Evolutionary conservation across 2,888 invertebrate species (phyloP).

Genomic region (Tachina grossa): DNA sequence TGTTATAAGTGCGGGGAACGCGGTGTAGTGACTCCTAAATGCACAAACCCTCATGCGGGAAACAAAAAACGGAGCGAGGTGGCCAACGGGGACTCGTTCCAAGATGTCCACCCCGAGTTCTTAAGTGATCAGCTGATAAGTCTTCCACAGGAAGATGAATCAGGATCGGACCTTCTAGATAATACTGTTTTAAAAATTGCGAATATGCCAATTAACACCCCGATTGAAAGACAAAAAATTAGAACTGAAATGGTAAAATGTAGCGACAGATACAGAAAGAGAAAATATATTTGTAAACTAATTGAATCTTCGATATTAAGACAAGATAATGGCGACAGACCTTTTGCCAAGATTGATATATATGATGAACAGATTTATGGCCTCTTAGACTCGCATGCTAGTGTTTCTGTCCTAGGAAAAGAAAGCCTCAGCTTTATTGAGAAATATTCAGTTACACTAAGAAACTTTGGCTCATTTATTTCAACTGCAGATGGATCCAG

Average conservation of each 20-base stretch:
- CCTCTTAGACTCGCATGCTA: constrained; percentile 47
- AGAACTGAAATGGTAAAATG: not conserved
- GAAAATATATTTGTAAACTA: not conserved
- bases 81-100: constrained; percentile 54
- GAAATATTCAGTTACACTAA: constrained; percentile 5
- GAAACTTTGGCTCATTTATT: constrained; percentile 22
- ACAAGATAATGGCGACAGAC: constrained; percentile 8
- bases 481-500: constrained; percentile 50
- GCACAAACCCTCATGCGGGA: constrained; percentile 26
- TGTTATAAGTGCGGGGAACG: constrained; percentile 41
- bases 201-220: too few relatives aligned
- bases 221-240: not conserved
- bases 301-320: constrained; percentile 16
- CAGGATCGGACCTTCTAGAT: not conserved
- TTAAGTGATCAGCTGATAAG: not conserved
- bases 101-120: constrained; percentile 22
- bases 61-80: constrained; percentile 39
- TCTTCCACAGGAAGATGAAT: constrained; percentile 44
- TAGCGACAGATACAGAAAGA: not conserved
- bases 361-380: constrained; percentile 12
- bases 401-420: constrained; percentile 44
- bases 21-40: constrained; percentile 20
- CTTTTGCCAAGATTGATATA: constrained; percentile 34
- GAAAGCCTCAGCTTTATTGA: constrained; percentile 41
- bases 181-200: not conserved